Evolutionary conservation across 2,888 invertebrate genomes (phyloP), one percentile per base, ranked within the genome.

Genomic region (Drosophila nigritarsus): DNA sequence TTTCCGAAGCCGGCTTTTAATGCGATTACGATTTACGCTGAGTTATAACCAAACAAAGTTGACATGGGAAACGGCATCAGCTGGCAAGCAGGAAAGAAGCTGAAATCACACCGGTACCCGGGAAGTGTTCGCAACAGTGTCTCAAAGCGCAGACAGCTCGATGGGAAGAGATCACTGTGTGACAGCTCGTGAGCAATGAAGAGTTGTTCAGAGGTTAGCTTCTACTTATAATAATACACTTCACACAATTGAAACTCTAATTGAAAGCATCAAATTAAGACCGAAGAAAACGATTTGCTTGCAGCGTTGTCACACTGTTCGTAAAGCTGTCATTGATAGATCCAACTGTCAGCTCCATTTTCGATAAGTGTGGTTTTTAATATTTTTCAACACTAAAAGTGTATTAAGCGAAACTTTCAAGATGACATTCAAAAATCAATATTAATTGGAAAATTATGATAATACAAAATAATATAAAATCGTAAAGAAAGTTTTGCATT

Each of bases 21-120:
- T 83, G 82, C 85, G 85, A 89, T 85, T 89, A 85, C 75, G 62
- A 67, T 65, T 67, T 15, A 62, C 55, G 78, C 71, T 78, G 65
- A 71, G 51, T 68, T 74, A 71, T 59, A 49, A 74, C 68, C 56
- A 58, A 66, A 18, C 64, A 53, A 71, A 75, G 70, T 75, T 79
- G 85, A 74, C 90, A 74, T 81, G 87, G 67, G 81, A 83, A 89
- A 72, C 50, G 59, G 42, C 60, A 32, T 45, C 32, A 38, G 2
- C 49, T 9, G n/a, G 53, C 27, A 56, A 40, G 30, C 40, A 56
- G 40, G 20, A 40, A 56, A 38, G 68, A 18, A 29, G n/a, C 20
- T 24, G 24, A 29, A 20, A 27, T 32, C 36, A 20, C 40, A 27
- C 20, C 45, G 45, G 20, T 45, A 60, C 72, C 72, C 65, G 45